These are phyloP conservation scores for Cyrtodaria siliqua DNA, from an alignment of 2,888 invertebrate species.

Conservation along the genomic window DNA sequence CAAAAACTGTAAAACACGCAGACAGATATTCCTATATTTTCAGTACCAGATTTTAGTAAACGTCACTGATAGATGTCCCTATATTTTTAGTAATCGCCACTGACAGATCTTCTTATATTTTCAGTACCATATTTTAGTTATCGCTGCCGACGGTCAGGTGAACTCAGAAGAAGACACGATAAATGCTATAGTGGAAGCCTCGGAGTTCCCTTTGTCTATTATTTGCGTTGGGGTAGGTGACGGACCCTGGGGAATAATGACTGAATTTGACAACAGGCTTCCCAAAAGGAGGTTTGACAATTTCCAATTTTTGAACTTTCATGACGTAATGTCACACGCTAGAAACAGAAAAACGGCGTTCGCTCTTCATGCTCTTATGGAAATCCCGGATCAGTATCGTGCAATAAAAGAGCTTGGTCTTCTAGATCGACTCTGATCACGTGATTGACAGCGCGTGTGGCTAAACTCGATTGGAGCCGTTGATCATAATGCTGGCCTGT, in stretches of 20 bases:
- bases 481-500: no score
- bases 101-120: slow-evolving; percentile 22
- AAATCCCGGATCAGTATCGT: slow-evolving; percentile 87
- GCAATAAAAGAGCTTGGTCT: slow-evolving; percentile 78
- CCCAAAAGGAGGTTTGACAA: slow-evolving; percentile 87
- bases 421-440: no score
- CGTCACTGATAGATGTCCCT: slow-evolving; percentile 87
- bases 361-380: slow-evolving; percentile 87
- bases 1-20: no score
- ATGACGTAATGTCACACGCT: slow-evolving; percentile 79
- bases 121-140: slow-evolving; percentile 85
- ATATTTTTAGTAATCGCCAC: no score
- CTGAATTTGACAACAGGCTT: slow-evolving; percentile 86
- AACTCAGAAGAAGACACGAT: slow-evolving; percentile 86
- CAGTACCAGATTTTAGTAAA: slow-evolving; percentile 86
- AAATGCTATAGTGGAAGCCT: slow-evolving; percentile 86
- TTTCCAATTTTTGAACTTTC: slow-evolving; percentile 87
- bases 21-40: slow-evolving; percentile 27
- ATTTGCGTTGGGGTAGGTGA: slow-evolving; percentile 87
- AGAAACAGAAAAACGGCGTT: slow-evolving; percentile 83
- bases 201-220: slow-evolving; percentile 86
- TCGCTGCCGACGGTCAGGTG: slow-evolving; percentile 87
- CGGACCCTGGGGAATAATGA: slow-evolving; percentile 87
- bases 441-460: no score
- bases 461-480: no score